Evolutionary conservation across 1,140 invertebrate genomes (phyloP), one percentile per base, ranked within the genome.

Genomic region (Berghia stephanieae): DNA sequence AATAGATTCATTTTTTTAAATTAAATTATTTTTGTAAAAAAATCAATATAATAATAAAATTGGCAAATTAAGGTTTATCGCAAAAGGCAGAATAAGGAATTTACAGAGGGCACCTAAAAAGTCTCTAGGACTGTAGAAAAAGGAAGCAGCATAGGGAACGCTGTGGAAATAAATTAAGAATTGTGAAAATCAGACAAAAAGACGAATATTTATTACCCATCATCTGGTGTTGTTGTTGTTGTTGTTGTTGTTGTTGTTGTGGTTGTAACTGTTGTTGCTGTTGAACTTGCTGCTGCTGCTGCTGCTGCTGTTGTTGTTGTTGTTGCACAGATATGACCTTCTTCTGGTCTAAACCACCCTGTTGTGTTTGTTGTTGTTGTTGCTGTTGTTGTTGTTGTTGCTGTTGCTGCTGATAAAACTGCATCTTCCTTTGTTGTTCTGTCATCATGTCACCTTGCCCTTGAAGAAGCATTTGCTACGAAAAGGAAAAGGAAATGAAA

Each of bases 311-410:
- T 38, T 76, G 74, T 34, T 75, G 76, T 44, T 78, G 76, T 43
- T 78, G 76, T 49, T 80, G 79, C 18, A 36, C 40, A 36, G 73
- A 55, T 18, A 77, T 78, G 67, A 57, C 57, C 31, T 76, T 78
- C 55, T 78, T 78, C 77, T 78, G 79, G 38, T 75, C 77, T 49
- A 57, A 57, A 38, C 18, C 60, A 21, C 42, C 52, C 24, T 34
- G 13, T n/a, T 49, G 55, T 38, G 42, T 36, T 44, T 71, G 69
- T 13, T 73, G 71, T 10, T 73, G 57, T 31, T 63, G 71, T 36
- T 78, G 76, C n/a, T n/a, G n/a, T 24, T 60, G 72, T 24, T 34
- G 13, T n/a, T 49, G 55, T 38, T 63, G 55, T 44, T 71, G 69
- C 24, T 73, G 71, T 10, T 73, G 57, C 57, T 63, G 71, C 43